Percentiles rank a stretch among this genome's conserved stretches.
These are phyloP conservation scores for Lasiommata megera DNA, from an alignment of 2,888 invertebrate species.

Conservation along the genomic window DNA sequence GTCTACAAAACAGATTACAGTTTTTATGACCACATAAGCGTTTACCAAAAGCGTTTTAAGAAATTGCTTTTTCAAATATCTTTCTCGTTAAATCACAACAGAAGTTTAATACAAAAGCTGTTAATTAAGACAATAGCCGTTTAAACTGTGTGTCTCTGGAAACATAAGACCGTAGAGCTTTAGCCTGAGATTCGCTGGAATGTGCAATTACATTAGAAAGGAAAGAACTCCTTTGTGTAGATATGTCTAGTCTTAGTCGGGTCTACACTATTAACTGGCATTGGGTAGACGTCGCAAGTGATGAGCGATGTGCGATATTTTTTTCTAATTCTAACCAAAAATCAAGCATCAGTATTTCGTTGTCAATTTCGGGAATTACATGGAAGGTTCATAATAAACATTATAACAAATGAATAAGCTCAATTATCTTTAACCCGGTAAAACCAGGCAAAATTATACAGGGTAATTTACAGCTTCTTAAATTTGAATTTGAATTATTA, in stretches of 20 bases:
- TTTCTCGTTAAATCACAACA: conserved; percentile 1
- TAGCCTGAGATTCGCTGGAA: conserved; percentile 8
- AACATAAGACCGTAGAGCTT: conserved; percentile 1
- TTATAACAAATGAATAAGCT: no score
- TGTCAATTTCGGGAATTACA: no score
- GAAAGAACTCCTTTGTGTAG: conserved; percentile 22
- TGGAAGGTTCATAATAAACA: no score
- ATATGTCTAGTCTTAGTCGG: conserved; percentile 13
- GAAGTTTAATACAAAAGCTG: conserved; percentile 17
- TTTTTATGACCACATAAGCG: no score
- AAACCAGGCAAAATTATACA: no score
- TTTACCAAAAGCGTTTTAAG: not conserved
- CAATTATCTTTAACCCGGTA: no score
- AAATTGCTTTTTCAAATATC: not conserved
- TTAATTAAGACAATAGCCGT: conserved; percentile 19
- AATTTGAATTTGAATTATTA: no score
- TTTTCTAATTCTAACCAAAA: no score
- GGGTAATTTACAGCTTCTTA: no score
- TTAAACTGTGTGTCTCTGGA: conserved; percentile 8
- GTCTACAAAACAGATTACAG: no score
- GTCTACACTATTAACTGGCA: conserved; percentile 10
- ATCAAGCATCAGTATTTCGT: no score
- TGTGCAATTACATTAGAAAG: conserved; percentile 25
- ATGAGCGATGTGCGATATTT: not conserved
- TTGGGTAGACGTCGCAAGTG: not conserved